Conservation (phyloP, 2,888 invertebrate genomes). For the Xiphydria camelus region DNA sequence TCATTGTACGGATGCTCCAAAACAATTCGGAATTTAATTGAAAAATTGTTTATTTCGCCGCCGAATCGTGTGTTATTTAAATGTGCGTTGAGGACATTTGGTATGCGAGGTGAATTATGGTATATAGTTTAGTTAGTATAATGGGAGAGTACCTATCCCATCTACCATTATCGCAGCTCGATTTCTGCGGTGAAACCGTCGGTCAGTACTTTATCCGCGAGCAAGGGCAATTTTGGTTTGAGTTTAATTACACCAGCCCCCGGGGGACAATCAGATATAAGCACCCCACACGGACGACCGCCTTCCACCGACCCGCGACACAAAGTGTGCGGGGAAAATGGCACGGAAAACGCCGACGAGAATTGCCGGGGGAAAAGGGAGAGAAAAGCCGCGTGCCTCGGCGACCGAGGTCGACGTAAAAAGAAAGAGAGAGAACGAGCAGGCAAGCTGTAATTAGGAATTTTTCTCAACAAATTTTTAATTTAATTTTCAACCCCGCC, state of each 20-base stretch:
- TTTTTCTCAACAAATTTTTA: conserved; percentile 47
- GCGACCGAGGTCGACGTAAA: conserved; percentile 16
- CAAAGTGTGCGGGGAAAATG: conserved; percentile 29
- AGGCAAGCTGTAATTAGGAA: conserved; percentile 35
- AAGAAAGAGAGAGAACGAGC: conserved; percentile 2
- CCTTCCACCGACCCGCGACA: conserved; percentile 27
- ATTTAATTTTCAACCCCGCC: conserved; percentile 23
- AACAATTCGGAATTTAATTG: background rate
- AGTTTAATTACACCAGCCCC: conserved; percentile 45
- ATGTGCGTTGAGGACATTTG: background rate
- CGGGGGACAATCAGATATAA: conserved; percentile 44
- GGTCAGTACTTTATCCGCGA: conserved; percentile 28
- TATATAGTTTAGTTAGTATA: too few relatives aligned
- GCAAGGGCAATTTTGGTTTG: conserved; percentile 41
- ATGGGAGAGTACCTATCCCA: too few relatives aligned
- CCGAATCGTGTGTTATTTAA: background rate
- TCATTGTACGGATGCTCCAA: too few relatives aligned
- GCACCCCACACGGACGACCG: conserved; percentile 31
- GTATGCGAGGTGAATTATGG: background rate
- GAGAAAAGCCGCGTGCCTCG: conserved; percentile 7
- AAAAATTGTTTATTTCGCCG: background rate
- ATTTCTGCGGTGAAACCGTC: conserved; percentile 10
- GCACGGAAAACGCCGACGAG: conserved; percentile 23
- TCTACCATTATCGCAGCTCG: too few relatives aligned
- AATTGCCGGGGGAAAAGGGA: conserved; percentile 28